Percentiles rank a stretch among this genome's conserved stretches.
Conservation (phyloP, 2,113 vertebrate genomes). For the Glareola pratincola region DNA sequence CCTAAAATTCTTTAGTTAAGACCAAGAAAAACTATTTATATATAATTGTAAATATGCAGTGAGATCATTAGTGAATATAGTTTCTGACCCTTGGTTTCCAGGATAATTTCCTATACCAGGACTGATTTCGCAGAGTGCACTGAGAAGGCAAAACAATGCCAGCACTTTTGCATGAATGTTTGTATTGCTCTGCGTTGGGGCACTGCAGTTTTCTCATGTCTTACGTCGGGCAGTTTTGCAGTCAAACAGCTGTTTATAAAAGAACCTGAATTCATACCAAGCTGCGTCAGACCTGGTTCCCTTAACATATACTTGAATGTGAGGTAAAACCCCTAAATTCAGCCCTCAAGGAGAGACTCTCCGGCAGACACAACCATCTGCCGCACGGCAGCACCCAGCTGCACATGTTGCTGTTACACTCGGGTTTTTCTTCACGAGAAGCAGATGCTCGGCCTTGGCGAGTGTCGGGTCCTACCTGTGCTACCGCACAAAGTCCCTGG, state of each 20-base stretch:
- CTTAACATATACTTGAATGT: accelerated
- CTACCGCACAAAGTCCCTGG: accelerated
- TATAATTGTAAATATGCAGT: background rate
- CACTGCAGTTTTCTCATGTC: background rate
- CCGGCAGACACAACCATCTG: too few species aligned
- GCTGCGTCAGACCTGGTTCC: accelerated
- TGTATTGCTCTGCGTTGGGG: background rate
- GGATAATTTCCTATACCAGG: background rate
- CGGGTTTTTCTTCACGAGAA: background rate
- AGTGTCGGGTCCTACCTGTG: background rate
- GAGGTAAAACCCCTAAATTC: background rate
- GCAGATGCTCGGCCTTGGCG: background rate
- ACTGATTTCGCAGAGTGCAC: background rate
- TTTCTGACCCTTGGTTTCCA: background rate
- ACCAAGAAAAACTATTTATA: slow-evolving; percentile 12
- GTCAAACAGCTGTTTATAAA: background rate
- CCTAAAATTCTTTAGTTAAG: background rate
- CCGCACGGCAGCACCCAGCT: accelerated
- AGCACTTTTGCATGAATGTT: background rate
- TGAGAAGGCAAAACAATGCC: background rate
- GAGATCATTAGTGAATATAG: background rate
- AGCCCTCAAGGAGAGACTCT: background rate
- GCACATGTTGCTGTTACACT: background rate
- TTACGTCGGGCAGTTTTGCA: background rate
- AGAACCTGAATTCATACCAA: background rate